Conservation (phyloP, 1,140 invertebrate genomes). For the Drosophila gunungcola region DNA sequence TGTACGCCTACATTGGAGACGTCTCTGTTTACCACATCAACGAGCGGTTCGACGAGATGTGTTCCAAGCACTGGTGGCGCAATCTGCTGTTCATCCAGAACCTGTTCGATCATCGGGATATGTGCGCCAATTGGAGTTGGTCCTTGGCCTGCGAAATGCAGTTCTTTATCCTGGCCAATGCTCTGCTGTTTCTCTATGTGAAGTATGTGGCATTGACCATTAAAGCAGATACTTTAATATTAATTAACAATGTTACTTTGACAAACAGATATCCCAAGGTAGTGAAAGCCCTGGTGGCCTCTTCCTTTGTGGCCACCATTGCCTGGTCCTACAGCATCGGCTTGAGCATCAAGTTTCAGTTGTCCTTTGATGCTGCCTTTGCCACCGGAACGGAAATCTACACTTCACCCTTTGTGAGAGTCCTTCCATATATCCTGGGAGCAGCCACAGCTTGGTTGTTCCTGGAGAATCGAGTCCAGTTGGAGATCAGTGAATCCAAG, state of each 20-base stretch:
- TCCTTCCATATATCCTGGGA: conserved; percentile 79
- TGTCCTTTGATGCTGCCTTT: conserved; percentile 80
- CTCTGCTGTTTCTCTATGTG: conserved; percentile 86
- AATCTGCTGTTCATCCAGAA: conserved; percentile 89
- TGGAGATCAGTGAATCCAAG: conserved; percentile 41
- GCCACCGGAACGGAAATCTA: conserved; percentile 82
- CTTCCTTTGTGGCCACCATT: conserved; percentile 53
- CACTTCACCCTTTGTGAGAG: conserved; percentile 78
- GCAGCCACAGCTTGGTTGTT: conserved; percentile 71
- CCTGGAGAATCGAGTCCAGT: conserved; percentile 28
- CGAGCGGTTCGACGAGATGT: conserved; percentile 85
- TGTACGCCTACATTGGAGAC: conserved; percentile 85
- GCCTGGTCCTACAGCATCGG: conserved; percentile 71
- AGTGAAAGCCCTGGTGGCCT: conserved; percentile 52
- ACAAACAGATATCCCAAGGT: conserved; percentile 64
- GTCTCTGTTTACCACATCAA: conserved; percentile 85
- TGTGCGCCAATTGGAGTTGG: conserved; percentile 93
- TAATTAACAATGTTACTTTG: not conserved
- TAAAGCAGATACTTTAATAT: not conserved
- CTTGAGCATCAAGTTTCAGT: conserved; percentile 65
- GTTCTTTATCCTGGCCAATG: conserved; percentile 88
- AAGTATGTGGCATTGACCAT: conserved; percentile 74
- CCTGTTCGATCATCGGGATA: conserved; percentile 85
- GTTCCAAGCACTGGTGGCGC: conserved; percentile 88
- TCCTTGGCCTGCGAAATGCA: conserved; percentile 93